Percentiles rank a stretch among this genome's conserved stretches.
phyloP scores from a whole-genome alignment of 2,888 invertebrate species.

The Caprella mutica region DNA sequence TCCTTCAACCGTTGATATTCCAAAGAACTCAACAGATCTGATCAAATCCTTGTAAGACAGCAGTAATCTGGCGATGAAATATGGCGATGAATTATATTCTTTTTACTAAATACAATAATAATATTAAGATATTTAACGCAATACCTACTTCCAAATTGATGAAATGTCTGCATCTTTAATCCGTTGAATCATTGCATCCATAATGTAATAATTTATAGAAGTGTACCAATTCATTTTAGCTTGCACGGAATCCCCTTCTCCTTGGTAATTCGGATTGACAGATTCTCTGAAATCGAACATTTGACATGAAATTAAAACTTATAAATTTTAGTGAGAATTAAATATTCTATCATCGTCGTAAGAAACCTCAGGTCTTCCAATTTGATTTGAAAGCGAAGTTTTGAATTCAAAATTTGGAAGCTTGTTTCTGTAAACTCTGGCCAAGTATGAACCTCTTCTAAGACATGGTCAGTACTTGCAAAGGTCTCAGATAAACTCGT shows the following conservation, averaged over 20 bases:
- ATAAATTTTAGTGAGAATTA: not conserved
- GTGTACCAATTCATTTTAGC: conserved; percentile 20
- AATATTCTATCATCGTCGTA: not conserved
- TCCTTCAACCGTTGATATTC: conserved; percentile 73
- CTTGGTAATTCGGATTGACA: too few relatives aligned
- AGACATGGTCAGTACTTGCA: conserved; percentile 11
- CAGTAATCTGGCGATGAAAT: conserved; percentile 40
- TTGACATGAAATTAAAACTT: too few relatives aligned
- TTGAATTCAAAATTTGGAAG: conserved; percentile 13
- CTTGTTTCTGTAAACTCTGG: conserved; percentile 9
- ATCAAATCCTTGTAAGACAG: conserved; percentile 78
- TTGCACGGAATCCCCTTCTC: conserved; percentile 1
- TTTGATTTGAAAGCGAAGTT: conserved; percentile 22
- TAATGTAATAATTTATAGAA: conserved; percentile 20
- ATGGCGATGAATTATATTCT: too few relatives aligned
- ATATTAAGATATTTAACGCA: too few relatives aligned
- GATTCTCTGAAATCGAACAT: not conserved
- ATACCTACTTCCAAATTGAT: conserved; percentile 25
- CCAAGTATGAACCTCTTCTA: conserved; percentile 16
- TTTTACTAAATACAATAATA: too few relatives aligned
- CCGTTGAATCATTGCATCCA: conserved; percentile 22
- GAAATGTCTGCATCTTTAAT: conserved; percentile 23
- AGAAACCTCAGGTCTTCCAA: conserved; percentile 26
- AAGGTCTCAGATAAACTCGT: conserved; percentile 16
- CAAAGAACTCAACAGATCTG: conserved; percentile 73